Base-by-base conservation (phyloP, 2,797 vertebrate species). In the Picus viridis region DNA sequence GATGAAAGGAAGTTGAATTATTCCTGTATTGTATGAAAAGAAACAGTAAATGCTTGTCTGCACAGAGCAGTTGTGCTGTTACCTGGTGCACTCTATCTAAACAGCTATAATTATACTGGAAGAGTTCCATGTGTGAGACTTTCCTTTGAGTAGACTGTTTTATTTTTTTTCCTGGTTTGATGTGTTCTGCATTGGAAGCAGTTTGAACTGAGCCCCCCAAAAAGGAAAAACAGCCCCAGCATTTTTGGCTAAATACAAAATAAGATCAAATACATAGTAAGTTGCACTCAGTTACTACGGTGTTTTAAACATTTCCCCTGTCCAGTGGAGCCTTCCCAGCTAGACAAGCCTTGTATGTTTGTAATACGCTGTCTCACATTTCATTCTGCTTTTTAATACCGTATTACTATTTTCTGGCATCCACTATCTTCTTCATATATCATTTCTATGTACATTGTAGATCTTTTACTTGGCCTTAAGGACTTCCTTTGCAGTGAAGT, bases 41-140 rank as follows among this genome's bases (percentile, higher is more conserved):
- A 89, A 74, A 87, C 36, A 83, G 81, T 77, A 69, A 80, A 23
- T 26, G 27, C 80, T 76, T 92, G 74, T 93, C 74, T 77, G 34
- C 43, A 19, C 29, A 17, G 53, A 19, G 75, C 36, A 80, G 45
- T 93, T 89, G 36, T 86, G 39, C 57, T 76, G 45, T 69, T 82
- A 51, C 75, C 27, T 41, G 54, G 27, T 71, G 26, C 9, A 45
- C 18, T 78, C 45, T 85, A 65, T 92, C 94, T 92, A 78, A 90
- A 65, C 63, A 87, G 56, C 82, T 85, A 56, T 86, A 89, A 82
- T 94, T 90, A 82, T 8, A 47, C 53, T 70, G 29, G 23, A 86
- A 67, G 83, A 91, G 62, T 78, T 86, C 57, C 53, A 67, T 56
- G 24, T 24, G 39, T 62, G 36, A 91, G 57, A 84, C 43, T 88